A percentile compares a stretch with the other conserved stretches of the same genome.
Conservation (phyloP, 2,888 invertebrate species). For the Amphimallon solstitiale region DNA sequence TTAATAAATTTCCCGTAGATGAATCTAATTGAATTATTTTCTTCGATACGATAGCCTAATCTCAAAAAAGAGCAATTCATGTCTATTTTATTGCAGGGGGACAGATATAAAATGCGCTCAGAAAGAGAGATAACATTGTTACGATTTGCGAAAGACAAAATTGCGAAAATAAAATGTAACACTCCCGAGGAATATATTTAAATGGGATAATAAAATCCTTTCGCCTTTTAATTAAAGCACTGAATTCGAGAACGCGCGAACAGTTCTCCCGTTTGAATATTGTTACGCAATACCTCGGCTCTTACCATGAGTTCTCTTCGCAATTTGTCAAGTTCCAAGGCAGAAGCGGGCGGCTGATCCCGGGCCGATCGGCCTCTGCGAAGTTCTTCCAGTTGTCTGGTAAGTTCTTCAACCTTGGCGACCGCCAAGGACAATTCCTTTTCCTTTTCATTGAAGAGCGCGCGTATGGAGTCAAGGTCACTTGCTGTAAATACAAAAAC, state of each 20-base stretch:
- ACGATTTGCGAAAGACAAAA: constrained; percentile 20
- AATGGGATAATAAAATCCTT: constrained; percentile 24
- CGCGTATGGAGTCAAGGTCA: constrained; percentile 95
- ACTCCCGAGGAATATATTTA: not conserved
- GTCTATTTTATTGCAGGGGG: not conserved
- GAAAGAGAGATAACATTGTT: constrained; percentile 3
- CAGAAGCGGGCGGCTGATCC: constrained; percentile 75
- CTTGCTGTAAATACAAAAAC: constrained; percentile 73
- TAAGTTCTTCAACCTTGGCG: constrained; percentile 95
- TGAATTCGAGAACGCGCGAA: not conserved
- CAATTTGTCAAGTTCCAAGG: constrained; percentile 91
- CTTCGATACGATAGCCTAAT: not conserved
- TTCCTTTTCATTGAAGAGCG: constrained; percentile 97
- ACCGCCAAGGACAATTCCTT: constrained; percentile 97
- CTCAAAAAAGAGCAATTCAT: constrained; percentile 3
- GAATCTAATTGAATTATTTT: not conserved
- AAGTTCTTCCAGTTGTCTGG: constrained; percentile 92
- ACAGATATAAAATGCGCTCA: not conserved
- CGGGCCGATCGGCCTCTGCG: constrained; percentile 72
- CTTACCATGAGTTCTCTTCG: constrained; percentile 89
- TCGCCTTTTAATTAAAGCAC: constrained; percentile 33
- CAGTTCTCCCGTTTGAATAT: constrained; percentile 6
- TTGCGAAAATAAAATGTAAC: constrained; percentile 11
- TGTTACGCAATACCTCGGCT: constrained; percentile 60
- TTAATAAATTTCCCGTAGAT: not conserved